These are phyloP conservation scores for Ennomos quercinarius DNA, from an alignment of 2,888 invertebrate genomes.

Conservation along the genomic window DNA sequence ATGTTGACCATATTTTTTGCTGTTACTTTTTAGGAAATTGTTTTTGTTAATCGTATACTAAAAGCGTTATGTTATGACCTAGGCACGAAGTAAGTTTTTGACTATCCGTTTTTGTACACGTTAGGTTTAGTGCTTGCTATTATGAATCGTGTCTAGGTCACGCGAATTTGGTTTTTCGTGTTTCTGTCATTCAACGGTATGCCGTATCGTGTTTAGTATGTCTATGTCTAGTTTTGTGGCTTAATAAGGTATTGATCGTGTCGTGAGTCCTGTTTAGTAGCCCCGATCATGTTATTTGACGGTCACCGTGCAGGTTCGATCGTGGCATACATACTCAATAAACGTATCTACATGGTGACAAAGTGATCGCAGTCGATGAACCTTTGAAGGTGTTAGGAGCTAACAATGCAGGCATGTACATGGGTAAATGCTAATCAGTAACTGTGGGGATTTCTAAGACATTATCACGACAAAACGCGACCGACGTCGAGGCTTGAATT, in stretches of 20 bases:
- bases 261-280: constrained; percentile 18
- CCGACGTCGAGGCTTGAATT: background rate
- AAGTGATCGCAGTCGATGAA: constrained; percentile 39
- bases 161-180: background rate
- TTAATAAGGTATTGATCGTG: background rate
- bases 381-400: constrained; percentile 30
- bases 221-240: constrained; percentile 2
- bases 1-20: constrained; percentile 13
- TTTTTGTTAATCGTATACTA: background rate
- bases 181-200: no score
- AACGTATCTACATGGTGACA: constrained; percentile 48
- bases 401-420: constrained; percentile 25
- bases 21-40: constrained; percentile 1
- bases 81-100: constrained; percentile 16
- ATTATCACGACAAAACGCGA: constrained; percentile 8
- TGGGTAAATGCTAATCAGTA: constrained; percentile 15
- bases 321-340: constrained; percentile 57
- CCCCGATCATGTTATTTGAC: constrained; percentile 29
- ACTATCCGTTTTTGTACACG: constrained; percentile 3
- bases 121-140: background rate
- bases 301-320: constrained; percentile 49
- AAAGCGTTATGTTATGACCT: constrained; percentile 1
- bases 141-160: constrained; percentile 3
- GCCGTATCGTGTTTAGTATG: background rate
- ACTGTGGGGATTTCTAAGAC: constrained; percentile 26